Evolutionary conservation across 2,113 vertebrate genomes (phyloP).

Genomic region (Cheilinus undulatus): DNA sequence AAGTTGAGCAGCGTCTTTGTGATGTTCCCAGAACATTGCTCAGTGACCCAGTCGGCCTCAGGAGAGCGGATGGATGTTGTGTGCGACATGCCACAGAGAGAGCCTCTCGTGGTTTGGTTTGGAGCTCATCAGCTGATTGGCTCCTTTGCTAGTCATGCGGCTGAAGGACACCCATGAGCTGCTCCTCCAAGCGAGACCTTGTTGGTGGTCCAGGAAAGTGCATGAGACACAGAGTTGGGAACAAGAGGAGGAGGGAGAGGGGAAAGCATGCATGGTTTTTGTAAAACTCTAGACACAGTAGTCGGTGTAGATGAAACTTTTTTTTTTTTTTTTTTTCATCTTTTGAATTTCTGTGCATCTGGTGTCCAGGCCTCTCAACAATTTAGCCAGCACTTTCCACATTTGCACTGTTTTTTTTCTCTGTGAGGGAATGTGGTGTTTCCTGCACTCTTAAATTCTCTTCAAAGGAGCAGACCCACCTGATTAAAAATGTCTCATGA

Average conservation of each 20-base stretch:
- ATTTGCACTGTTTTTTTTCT: slow-evolving; percentile 30
- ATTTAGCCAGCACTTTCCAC: slow-evolving; percentile 26
- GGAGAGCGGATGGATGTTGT: slow-evolving; percentile 64
- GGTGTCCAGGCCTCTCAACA: slow-evolving; percentile 47
- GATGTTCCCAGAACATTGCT: slow-evolving; percentile 80
- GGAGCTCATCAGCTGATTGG: slow-evolving; percentile 70
- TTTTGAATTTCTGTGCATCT: slow-evolving; percentile 54
- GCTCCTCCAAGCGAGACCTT: slow-evolving; percentile 57
- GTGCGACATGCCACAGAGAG: slow-evolving; percentile 61
- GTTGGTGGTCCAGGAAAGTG: slow-evolving; percentile 70
- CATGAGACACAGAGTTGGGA: slow-evolving; percentile 31
- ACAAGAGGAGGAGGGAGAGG: not conserved
- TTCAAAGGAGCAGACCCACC: slow-evolving; percentile 58
- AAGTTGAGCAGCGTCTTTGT: slow-evolving; percentile 76
- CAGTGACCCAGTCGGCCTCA: slow-evolving; percentile 70
- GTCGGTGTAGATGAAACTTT: slow-evolving; percentile 26
- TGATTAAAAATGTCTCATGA: slow-evolving; percentile 66
- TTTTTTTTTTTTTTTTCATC: slow-evolving; percentile 21
- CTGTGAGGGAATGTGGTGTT: slow-evolving; percentile 26
- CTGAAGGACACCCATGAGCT: slow-evolving; percentile 67
- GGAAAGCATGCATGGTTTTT: slow-evolving; percentile 17
- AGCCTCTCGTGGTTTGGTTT: slow-evolving; percentile 56
- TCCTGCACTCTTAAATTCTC: slow-evolving; percentile 21
- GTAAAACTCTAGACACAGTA: slow-evolving; percentile 41
- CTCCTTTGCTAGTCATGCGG: slow-evolving; percentile 62